Evolutionary conservation across 2,113 vertebrate species (phyloP).

Genomic region (Eublepharis macularius): DNA sequence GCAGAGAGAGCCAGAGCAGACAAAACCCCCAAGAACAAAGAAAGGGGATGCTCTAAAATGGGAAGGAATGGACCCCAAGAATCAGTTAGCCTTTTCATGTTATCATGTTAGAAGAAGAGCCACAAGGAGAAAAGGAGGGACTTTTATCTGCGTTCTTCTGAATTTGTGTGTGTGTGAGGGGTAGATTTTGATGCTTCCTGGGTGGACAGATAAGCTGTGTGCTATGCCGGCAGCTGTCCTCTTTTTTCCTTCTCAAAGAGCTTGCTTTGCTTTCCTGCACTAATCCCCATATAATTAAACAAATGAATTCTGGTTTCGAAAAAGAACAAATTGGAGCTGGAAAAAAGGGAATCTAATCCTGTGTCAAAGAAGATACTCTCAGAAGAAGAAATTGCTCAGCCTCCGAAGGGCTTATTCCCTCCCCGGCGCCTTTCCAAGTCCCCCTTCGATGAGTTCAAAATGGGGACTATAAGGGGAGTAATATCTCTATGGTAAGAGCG

Average conservation of each 20-base stretch:
- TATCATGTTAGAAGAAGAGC: background rate
- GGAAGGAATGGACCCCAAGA: background rate
- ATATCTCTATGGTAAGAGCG: slow-evolving; percentile 1
- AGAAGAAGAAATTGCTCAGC: background rate
- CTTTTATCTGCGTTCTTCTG: background rate
- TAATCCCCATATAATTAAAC: slow-evolving; percentile 47
- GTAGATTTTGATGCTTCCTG: background rate
- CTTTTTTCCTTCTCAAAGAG: background rate
- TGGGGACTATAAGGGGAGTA: too few relatives aligned
- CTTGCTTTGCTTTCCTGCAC: background rate
- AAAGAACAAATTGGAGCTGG: background rate
- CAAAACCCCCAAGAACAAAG: background rate
- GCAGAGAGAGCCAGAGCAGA: too few relatives aligned
- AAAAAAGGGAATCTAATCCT: slow-evolving; percentile 9
- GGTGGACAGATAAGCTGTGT: background rate
- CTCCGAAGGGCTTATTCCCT: background rate
- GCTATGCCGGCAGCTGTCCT: too few relatives aligned
- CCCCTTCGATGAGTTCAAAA: slow-evolving; percentile 12
- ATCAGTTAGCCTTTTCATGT: too few relatives aligned
- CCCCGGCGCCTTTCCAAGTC: background rate
- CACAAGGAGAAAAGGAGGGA: too few relatives aligned
- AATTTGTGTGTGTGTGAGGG: background rate
- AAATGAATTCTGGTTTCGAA: background rate
- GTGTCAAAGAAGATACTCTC: slow-evolving; percentile 14
- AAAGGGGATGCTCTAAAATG: background rate